Percentiles rank a stretch among this genome's conserved stretches.
These are phyloP conservation scores for Branchinecta sandiegonensis DNA, from an alignment of 2,888 invertebrate genomes.

Conservation along the genomic window DNA sequence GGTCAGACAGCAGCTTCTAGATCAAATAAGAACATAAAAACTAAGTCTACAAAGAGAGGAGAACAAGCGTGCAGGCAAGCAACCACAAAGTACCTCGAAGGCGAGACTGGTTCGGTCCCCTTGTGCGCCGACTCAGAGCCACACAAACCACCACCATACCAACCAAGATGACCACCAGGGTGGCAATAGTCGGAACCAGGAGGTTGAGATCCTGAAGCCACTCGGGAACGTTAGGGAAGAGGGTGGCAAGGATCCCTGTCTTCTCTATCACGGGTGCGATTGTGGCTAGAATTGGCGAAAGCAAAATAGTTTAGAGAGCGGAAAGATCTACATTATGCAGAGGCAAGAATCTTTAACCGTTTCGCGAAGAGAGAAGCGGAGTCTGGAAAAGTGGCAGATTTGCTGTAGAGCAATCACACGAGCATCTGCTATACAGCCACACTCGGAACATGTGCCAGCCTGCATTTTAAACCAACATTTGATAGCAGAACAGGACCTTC, in stretches of 20 bases:
- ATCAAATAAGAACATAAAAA: neutral
- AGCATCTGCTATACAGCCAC: too few species aligned
- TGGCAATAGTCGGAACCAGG: slow-evolving; percentile 74
- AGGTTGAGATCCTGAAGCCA: slow-evolving; percentile 73
- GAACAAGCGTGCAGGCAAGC: too few species aligned
- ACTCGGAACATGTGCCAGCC: too few species aligned
- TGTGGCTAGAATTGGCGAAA: slow-evolving; percentile 45
- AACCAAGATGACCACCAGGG: slow-evolving; percentile 74
- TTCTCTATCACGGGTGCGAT: slow-evolving; percentile 46
- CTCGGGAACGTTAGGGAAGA: slow-evolving; percentile 60
- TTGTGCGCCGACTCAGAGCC: slow-evolving; percentile 59
- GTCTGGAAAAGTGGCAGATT: too few species aligned
- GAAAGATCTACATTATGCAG: neutral
- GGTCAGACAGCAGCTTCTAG: too few species aligned
- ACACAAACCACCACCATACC: slow-evolving; percentile 81
- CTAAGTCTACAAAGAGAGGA: slow-evolving; percentile 28
- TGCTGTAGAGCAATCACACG: too few species aligned
- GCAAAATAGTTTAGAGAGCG: neutral
- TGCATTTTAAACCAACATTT: too few species aligned
- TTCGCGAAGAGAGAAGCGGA: too few species aligned
- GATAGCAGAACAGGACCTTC: too few species aligned
- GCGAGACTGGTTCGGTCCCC: slow-evolving; percentile 48
- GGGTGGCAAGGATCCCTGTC: slow-evolving; percentile 26
- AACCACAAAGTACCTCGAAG: slow-evolving; percentile 47
- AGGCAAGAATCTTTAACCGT: neutral